Base-by-base conservation (phyloP, 1,140 invertebrate species). In the Rhyzopertha dominica region DNA sequence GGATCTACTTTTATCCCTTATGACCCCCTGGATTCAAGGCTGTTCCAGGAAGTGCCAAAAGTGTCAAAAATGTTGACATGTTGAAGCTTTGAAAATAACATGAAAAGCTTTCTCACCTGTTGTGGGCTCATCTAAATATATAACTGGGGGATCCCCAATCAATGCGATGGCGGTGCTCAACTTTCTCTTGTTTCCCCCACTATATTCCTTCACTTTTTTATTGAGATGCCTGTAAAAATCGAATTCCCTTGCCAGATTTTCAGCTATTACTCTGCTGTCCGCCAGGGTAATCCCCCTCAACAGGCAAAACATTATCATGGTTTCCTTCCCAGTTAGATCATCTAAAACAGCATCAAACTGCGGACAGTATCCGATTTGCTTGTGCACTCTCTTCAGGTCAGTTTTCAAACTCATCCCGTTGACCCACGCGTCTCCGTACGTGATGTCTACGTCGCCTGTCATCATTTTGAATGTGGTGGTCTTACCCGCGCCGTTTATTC, bases 131-230 rank as follows among this genome's bases (percentile, higher is more conserved):
- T 90, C 93, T 49, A 97, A 69, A 61, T 93, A 91, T 18, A 96
- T 77, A 10, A 97, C 75, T 7, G 84, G 77, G 3, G 91, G 88
- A 71, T 93, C 83, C n/a, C 90, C 92, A 25, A 96, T 76, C 18
- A 97, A 67, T 5, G 95, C 87, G 32, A 99, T 81, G 0, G 93
- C 93, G 26, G 93, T 91, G 52, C 89, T 95, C 17, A 99, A 69
- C 67, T 98, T 96, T 28, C 95, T 76, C 64, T 95, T 96, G 54
- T 96, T 98, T 0, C 95, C 95, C 8, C 91, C 91, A 62, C 90
- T 95, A 58, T 84, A 87, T 66, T 70, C 75, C 49, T 67, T 67
- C 14, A 80, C 74, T 62, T 71, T 51, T 44, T 77, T 78, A 41
- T 78, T 67, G 3, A 78, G 51, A 60, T 78, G 73, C 35, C 71